Base-by-base conservation (phyloP, 1,140 invertebrate genomes). In the Drosophila ercepeae region DNA sequence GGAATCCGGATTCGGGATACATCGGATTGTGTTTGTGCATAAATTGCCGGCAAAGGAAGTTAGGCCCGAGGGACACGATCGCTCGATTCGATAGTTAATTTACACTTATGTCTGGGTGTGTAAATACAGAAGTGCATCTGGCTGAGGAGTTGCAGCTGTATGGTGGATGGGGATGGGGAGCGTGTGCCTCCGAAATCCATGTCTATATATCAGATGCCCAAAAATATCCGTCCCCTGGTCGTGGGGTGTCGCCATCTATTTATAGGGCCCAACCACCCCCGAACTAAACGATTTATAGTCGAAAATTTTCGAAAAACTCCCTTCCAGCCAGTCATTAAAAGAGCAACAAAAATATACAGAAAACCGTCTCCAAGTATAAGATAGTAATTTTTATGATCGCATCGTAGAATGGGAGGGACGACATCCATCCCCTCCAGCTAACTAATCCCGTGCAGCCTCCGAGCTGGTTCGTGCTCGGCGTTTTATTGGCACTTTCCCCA, bases 401-500 rank as follows among this genome's bases (percentile, higher is more conserved):
- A n/a, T 16, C 3, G 51, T 9, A 11, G 9, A 7, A 3, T 42
- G 64, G 52, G 50, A 58, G n/a, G n/a, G n/a, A n/a, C n/a, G n/a
- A n/a, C n/a, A n/a, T n/a, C n/a, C 23, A 59, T 44, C 68, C 48
- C 45, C 61, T n/a, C 13, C 19, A 16, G 6, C 13, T 0, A 57
- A 59, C 32, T 78, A 59, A 78, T 77, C 78, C 78, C 60, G 21
- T 18, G 2, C 49, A 73, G 59, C 29, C 34, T 55, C 11, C 29
- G 9, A 2, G 9, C 70, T 19, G 59, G 19, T 48, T 29, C 48
- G 23, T 53, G 64, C 32, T 32, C 58, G 44, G 19, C 27, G 52
- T 88, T 88, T 89, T 88, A 88, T 88, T 88, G 78, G 74, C 78
- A 82, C 82, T 88, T 89, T 89, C 58, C 65, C 64, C 27, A 61